Conservation (phyloP, 2,113 vertebrate species). For the Oplegnathus fasciatus region DNA sequence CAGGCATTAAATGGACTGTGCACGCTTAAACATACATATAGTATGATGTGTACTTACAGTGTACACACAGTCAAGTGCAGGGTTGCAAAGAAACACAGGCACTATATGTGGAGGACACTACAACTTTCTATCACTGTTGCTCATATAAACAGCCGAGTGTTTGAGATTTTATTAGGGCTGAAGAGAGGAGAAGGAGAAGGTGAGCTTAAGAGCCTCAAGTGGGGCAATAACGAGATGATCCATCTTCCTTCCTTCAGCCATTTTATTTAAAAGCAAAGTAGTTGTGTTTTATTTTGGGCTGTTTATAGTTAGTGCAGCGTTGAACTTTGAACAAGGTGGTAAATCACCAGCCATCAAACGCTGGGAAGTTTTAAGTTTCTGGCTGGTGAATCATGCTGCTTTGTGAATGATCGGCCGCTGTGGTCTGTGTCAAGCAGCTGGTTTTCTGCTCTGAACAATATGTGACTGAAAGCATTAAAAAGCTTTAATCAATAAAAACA, state of each 20-base stretch:
- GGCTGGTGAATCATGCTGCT: neutral
- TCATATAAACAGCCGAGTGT: neutral
- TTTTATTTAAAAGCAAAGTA: slow-evolving; percentile 9
- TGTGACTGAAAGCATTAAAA: neutral
- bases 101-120: neutral
- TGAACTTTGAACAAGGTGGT: neutral
- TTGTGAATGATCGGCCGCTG: neutral
- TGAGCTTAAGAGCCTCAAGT: neutral
- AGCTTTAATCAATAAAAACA: neutral
- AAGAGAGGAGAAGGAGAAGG: neutral
- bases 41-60: neutral
- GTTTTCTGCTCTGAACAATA: neutral
- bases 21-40: neutral
- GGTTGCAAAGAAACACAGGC: neutral
- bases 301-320: neutral
- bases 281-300: neutral
- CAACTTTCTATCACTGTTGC: neutral
- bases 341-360: neutral
- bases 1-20: neutral
- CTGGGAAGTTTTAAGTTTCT: neutral
- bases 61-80: neutral
- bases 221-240: neutral
- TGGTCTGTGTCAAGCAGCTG: neutral
- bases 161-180: neutral
- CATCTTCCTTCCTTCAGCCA: neutral